Evolutionary conservation across 2,797 vertebrate genomes (phyloP).

Genomic region (Cichlasoma orientale): DNA sequence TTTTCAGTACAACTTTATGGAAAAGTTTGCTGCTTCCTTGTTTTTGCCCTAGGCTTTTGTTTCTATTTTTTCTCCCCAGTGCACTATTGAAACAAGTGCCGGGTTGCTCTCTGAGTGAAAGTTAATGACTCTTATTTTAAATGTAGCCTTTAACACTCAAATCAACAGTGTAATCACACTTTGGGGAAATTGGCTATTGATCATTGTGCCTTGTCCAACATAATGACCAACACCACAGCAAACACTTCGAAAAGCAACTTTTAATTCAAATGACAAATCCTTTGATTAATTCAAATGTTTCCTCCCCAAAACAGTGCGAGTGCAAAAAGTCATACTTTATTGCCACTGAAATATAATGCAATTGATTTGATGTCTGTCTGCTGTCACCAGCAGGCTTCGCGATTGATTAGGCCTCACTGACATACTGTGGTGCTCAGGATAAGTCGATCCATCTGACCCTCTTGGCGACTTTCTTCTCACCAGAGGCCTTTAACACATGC

Average conservation of each 20-base stretch:
- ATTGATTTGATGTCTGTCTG: conserved; percentile 60
- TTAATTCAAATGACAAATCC: conserved; percentile 41
- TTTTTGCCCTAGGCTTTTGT: conserved; percentile 57
- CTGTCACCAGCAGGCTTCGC: conserved; percentile 50
- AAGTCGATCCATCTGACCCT: conserved; percentile 50
- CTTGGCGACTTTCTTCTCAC: conserved; percentile 27
- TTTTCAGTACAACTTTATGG: conserved; percentile 66
- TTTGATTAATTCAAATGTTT: conserved; percentile 48
- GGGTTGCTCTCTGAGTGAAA: conserved; percentile 47
- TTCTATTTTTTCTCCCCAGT: conserved; percentile 32
- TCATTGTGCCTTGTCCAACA: conserved; percentile 40
- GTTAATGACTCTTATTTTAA: conserved; percentile 64
- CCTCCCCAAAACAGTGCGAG: conserved; percentile 2
- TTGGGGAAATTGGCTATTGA: conserved; percentile 59
- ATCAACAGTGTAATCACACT: conserved; percentile 53
- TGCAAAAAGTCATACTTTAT: conserved; percentile 29
- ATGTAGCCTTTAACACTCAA: conserved; percentile 50
- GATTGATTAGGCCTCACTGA: conserved; percentile 60
- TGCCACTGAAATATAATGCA: conserved; percentile 45
- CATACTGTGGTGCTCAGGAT: conserved; percentile 44
- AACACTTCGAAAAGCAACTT: conserved; percentile 26
- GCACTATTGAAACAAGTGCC: conserved; percentile 49
- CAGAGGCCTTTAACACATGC: conserved; percentile 35
- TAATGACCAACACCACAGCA: conserved; percentile 16
- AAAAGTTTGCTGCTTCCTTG: conserved; percentile 59